Base-by-base conservation (phyloP, 1,140 invertebrate genomes). In the Temnothorax curvispinosus region DNA sequence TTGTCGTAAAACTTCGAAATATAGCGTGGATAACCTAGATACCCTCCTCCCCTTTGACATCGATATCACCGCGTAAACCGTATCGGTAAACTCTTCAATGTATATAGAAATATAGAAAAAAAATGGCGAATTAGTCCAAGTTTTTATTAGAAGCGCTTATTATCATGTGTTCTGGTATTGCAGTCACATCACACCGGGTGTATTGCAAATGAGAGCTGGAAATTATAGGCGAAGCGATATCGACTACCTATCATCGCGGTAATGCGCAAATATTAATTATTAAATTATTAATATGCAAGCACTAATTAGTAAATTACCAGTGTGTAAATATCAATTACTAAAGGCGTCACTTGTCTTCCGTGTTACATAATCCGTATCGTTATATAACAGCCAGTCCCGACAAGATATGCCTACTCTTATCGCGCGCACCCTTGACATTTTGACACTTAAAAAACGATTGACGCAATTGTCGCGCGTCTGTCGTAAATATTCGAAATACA, bases 231-330 rank as follows among this genome's bases (percentile, higher is more conserved):
- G n/a, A 58, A 82, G 56, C 67, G 41, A 6, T 69, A 81, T 82
- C 65, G 80, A 82, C 69, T 74, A 82, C 78, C 65, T 52, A 82
- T 72, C 80, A 75, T 72, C 50, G 52, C 52, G 65, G 41, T 75
- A 74, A 84, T 74, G 69, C 69, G 41, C 41, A 84, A 84, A 84
- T 84, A 84, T 74, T 84, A 84, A 84, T 74, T 74, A 84, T 60
- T 60, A 60, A 60, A 60, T 84, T 47, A 74, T 84, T 84, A 60
- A 60, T 60, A 84, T 74, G 69, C 44, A 38, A 47, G 35, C 54
- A 60, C 41, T 84, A 84, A 84, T 84, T 84, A 75, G 69, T 60
- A 84, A 84, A 84, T 74, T 60, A 74, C 41, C 80, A 58, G 35
- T 60, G 52, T 75, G 69, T 60, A 84, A 84, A 84, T 84, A 84